Evolutionary conservation across 1,140 invertebrate genomes (phyloP).

Genomic region (Watersipora subatra): DNA sequence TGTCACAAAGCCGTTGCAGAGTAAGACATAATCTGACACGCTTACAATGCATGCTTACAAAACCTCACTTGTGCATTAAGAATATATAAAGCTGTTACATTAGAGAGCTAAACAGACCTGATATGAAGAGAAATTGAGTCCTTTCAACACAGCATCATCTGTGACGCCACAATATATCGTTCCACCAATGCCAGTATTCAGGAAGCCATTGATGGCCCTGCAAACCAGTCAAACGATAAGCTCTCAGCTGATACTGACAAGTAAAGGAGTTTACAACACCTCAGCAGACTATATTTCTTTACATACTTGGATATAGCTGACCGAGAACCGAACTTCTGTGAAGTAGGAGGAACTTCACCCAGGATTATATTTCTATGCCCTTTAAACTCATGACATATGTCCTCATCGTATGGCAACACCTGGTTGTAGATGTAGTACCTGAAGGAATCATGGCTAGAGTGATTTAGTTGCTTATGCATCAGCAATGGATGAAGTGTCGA

Average conservation of each 20-base stretch:
- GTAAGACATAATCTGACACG: no score
- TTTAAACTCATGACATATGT: conserved; percentile 32
- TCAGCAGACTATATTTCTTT: no score
- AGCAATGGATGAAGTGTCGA: no score
- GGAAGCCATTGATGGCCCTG: conserved; percentile 33
- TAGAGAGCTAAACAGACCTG: conserved; percentile 18
- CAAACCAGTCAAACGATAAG: no score
- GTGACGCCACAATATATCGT: conserved; percentile 32
- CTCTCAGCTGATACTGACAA: neutral
- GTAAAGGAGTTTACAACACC: no score
- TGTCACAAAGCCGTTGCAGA: no score
- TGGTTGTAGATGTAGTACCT: conserved; percentile 17
- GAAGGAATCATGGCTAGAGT: no score
- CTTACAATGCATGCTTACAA: no score
- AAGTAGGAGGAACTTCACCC: conserved; percentile 23
- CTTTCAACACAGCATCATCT: conserved; percentile 28
- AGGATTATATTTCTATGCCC: conserved; percentile 27
- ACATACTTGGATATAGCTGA: neutral
- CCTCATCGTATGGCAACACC: conserved; percentile 26
- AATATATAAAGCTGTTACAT: neutral
- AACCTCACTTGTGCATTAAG: no score
- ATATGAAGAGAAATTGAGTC: conserved; percentile 27
- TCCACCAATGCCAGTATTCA: conserved; percentile 37
- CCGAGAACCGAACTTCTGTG: neutral
- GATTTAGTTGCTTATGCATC: no score